These are phyloP conservation scores for Rhodeus uyekii DNA, from an alignment of 2,797 vertebrate genomes.

Conservation along the genomic window DNA sequence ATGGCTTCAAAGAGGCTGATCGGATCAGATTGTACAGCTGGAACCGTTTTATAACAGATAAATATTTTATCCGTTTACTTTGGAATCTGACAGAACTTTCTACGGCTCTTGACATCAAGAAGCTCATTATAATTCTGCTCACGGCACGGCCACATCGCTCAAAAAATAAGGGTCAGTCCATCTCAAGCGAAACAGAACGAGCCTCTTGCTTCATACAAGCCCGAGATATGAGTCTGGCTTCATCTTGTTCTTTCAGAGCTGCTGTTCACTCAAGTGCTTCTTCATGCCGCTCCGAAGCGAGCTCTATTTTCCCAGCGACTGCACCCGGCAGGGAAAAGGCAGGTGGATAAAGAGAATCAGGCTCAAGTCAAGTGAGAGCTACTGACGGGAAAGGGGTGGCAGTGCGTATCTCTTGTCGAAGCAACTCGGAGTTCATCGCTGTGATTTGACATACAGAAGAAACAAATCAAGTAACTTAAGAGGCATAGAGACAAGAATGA, in stretches of 20 bases:
- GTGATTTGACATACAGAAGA: background rate
- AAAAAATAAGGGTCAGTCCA: conserved; percentile 29
- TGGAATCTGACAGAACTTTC: conserved; percentile 12
- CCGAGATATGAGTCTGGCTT: conserved; percentile 26
- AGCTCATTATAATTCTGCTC: conserved; percentile 38
- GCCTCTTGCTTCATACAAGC: conserved; percentile 16
- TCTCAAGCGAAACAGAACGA: conserved; percentile 26
- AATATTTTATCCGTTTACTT: conserved; percentile 10
- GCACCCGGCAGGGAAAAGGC: conserved; percentile 1
- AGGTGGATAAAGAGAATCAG: conserved; percentile 22
- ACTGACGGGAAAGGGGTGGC: background rate
- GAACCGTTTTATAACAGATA: background rate
- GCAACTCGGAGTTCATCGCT: background rate
- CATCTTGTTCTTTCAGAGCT: background rate
- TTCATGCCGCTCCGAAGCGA: conserved; percentile 7
- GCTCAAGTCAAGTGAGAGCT: conserved; percentile 1
- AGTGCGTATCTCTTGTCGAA: background rate
- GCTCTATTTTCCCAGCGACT: conserved; percentile 41
- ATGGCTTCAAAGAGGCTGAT: background rate
- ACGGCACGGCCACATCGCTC: background rate
- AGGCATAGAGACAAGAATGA: background rate
- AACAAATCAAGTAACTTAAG: background rate
- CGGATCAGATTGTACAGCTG: background rate
- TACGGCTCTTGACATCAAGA: background rate
- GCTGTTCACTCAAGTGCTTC: conserved; percentile 41